These are phyloP conservation scores for Protobothrops mucrosquamatus DNA, from an alignment of 2,113 vertebrate genomes.

Conservation along the genomic window DNA sequence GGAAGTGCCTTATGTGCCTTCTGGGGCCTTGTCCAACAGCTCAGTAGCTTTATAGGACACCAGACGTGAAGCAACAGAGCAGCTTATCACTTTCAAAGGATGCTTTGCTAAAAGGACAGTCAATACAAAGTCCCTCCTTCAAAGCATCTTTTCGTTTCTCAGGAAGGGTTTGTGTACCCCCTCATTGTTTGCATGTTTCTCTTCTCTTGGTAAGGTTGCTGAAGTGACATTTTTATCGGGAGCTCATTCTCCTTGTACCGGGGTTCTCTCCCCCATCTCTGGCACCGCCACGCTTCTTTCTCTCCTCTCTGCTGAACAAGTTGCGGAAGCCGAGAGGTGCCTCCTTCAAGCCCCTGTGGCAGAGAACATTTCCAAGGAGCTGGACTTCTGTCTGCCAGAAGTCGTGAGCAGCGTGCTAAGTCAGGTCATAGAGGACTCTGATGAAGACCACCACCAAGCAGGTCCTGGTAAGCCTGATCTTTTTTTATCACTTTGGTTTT, in stretches of 20 bases:
- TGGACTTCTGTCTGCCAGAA: conserved; percentile 69
- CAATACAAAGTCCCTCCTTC: background rate
- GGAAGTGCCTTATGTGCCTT: background rate
- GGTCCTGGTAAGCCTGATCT: conserved; percentile 47
- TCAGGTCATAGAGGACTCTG: conserved; percentile 61
- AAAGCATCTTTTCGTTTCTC: background rate
- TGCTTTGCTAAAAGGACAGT: background rate
- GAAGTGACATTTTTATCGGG: conserved; percentile 68
- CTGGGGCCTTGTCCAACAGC: background rate
- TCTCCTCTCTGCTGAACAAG: conserved; percentile 62
- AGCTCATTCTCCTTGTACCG: conserved; percentile 67
- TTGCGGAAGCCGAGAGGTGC: conserved; percentile 28
- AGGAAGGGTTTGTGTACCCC: background rate
- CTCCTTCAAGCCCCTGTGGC: conserved; percentile 30
- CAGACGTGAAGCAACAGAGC: background rate
- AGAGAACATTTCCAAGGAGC: conserved; percentile 43
- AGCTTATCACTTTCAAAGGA: background rate
- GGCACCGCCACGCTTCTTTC: conserved; percentile 74
- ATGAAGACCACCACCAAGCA: conserved; percentile 56
- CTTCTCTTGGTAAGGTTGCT: conserved; percentile 71
- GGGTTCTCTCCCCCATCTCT: conserved; percentile 80
- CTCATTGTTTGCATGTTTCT: background rate
- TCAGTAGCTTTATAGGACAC: background rate
- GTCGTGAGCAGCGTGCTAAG: conserved; percentile 75
- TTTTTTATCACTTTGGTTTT: background rate